Evolutionary conservation across 2,113 vertebrate genomes (phyloP).

Genomic region (Peromyscus leucopus): DNA sequence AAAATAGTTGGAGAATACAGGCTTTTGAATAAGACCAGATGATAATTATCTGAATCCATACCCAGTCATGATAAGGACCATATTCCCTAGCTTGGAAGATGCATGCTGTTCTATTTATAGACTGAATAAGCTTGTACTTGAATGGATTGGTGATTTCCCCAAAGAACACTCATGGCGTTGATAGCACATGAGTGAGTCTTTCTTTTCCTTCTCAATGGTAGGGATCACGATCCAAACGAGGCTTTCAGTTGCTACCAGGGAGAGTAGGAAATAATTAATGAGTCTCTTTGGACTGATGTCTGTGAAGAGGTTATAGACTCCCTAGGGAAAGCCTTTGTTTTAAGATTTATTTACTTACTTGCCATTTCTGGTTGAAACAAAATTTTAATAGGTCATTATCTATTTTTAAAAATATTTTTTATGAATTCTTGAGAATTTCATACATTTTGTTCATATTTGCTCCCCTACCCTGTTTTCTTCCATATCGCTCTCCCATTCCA

Average conservation of each 20-base stretch:
- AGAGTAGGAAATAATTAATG: slow-evolving; percentile 77
- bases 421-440: not conserved
- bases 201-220: slow-evolving; percentile 62
- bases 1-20: not conserved
- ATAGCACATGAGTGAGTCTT: slow-evolving; percentile 62
- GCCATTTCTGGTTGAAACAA: not conserved
- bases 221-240: slow-evolving; percentile 63
- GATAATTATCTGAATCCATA: not conserved
- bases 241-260: slow-evolving; percentile 66
- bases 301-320: slow-evolving; percentile 50
- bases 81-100: not conserved
- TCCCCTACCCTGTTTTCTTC: not conserved
- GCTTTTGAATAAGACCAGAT: not conserved
- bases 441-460: not conserved
- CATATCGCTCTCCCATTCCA: not conserved
- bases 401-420: not conserved
- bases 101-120: slow-evolving; percentile 31
- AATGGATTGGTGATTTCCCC: not conserved
- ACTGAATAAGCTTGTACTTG: not conserved
- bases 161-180: slow-evolving; percentile 40
- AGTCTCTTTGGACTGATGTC: slow-evolving; percentile 43
- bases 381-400: not conserved
- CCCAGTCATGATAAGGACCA: not conserved
- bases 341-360: slow-evolving; percentile 57
- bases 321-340: not conserved